Conservation (phyloP, 2,113 vertebrate species). For the Fregetta grallaria region DNA sequence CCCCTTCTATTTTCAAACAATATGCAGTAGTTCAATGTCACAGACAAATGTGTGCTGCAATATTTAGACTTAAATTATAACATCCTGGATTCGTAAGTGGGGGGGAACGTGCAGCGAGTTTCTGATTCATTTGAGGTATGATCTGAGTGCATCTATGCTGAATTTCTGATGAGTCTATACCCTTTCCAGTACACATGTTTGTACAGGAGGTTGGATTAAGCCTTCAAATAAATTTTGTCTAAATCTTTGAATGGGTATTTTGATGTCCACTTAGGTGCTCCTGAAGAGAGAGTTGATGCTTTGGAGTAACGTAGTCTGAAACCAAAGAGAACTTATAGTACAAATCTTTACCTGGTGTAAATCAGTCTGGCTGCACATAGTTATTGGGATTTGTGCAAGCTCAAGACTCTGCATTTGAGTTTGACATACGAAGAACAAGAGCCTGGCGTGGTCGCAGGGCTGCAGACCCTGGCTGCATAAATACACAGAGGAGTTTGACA, state of each 20-base stretch:
- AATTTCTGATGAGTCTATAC: background rate
- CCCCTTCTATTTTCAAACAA: slow-evolving; percentile 51
- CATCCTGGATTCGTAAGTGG: background rate
- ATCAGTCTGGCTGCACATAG: rapidly evolving
- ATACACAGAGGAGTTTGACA: background rate
- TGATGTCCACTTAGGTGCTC: background rate
- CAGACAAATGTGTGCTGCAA: slow-evolving; percentile 28
- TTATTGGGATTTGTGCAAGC: background rate
- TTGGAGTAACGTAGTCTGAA: background rate
- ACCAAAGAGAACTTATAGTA: background rate
- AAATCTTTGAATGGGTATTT: background rate
- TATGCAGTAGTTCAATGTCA: slow-evolving; percentile 48
- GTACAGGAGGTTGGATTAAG: background rate
- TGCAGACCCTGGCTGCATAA: background rate
- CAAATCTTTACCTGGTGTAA: background rate
- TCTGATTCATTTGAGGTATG: background rate
- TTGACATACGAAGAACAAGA: background rate
- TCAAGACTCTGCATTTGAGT: background rate
- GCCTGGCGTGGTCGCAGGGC: background rate
- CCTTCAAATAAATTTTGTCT: background rate
- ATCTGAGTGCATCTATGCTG: background rate
- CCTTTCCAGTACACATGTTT: background rate
- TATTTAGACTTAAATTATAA: slow-evolving; percentile 30
- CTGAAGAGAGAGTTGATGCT: background rate
- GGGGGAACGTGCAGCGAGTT: background rate